Evolutionary conservation across 2,113 vertebrate species (phyloP).

Genomic region (Hemicordylus capensis): DNA sequence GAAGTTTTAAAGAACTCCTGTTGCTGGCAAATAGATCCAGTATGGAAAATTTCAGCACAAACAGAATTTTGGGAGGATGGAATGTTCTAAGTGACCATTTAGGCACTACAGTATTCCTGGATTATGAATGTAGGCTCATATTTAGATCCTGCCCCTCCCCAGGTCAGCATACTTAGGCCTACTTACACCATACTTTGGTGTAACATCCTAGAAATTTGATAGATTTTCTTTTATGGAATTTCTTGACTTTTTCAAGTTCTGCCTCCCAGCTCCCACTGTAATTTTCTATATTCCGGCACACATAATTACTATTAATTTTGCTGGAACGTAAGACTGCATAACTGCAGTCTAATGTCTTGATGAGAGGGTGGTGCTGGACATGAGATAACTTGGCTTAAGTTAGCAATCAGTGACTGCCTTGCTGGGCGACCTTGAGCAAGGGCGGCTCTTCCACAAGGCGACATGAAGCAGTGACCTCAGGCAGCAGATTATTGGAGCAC

Average conservation of each 20-base stretch:
- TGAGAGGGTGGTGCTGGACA: neutral
- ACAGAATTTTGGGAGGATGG: neutral
- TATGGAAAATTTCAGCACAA: neutral
- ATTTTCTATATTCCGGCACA: too few species aligned
- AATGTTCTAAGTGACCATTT: neutral
- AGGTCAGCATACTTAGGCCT: neutral
- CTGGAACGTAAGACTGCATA: neutral
- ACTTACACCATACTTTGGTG: too few species aligned
- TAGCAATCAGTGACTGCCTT: neutral
- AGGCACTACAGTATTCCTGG: neutral
- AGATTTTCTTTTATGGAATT: neutral
- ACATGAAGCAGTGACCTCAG: too few species aligned
- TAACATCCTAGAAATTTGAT: neutral
- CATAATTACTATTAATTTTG: too few species aligned
- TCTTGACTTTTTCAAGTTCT: neutral
- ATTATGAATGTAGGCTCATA: neutral
- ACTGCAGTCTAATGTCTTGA: neutral
- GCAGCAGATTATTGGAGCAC: too few species aligned
- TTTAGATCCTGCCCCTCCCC: neutral
- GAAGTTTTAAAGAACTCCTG: neutral
- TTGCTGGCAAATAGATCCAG: neutral
- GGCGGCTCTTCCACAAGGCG: too few species aligned
- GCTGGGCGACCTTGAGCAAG: neutral
- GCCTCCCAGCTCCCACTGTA: too few species aligned
- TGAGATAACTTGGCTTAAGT: neutral